phyloP scores from a whole-genome alignment of 2,113 vertebrate species.

The Thomomys bottae region DNA sequence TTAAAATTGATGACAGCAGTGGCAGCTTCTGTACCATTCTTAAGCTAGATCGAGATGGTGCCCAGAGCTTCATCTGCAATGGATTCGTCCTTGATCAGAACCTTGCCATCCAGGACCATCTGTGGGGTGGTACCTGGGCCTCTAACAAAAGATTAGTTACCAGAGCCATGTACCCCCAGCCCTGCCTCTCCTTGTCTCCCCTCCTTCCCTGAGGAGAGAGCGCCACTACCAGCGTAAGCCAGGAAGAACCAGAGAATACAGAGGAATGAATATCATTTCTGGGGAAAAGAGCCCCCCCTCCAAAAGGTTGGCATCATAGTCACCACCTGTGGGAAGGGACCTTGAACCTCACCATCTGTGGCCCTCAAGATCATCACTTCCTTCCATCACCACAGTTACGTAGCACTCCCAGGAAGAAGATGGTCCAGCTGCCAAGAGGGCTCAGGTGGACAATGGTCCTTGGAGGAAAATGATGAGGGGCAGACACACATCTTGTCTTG shows the following conservation, averaged over 20 bases:
- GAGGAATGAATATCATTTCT: constrained; percentile 95
- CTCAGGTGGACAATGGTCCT: constrained; percentile 91
- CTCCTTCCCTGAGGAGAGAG: constrained; percentile 83
- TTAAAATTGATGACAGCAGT: constrained; percentile 45
- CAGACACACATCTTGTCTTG: constrained; percentile 94
- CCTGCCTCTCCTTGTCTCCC: constrained; percentile 73
- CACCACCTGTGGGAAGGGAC: constrained; percentile 82
- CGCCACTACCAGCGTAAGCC: constrained; percentile 94
- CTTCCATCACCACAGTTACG: constrained; percentile 97
- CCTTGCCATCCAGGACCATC: constrained; percentile 97
- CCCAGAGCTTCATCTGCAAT: constrained; percentile 97
- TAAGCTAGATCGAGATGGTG: constrained; percentile 95
- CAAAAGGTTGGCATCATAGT: constrained; percentile 87
- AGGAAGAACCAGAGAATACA: constrained; percentile 93
- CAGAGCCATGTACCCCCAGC: neutral
- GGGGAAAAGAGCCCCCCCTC: constrained; percentile 88
- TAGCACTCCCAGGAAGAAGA: constrained; percentile 92
- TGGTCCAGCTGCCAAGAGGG: constrained; percentile 91
- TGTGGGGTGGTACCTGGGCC: constrained; percentile 97
- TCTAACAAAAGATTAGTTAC: too few species aligned
- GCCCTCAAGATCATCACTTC: constrained; percentile 97
- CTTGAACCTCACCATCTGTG: constrained; percentile 90
- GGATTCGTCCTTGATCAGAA: constrained; percentile 92
- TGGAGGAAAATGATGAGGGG: constrained; percentile 93
- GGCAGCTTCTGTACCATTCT: constrained; percentile 91